A percentile compares a stretch with the other conserved stretches of the same genome.
These are phyloP conservation scores for Mustelus asterias DNA, from an alignment of 2,113 vertebrate species.

Conservation along the genomic window DNA sequence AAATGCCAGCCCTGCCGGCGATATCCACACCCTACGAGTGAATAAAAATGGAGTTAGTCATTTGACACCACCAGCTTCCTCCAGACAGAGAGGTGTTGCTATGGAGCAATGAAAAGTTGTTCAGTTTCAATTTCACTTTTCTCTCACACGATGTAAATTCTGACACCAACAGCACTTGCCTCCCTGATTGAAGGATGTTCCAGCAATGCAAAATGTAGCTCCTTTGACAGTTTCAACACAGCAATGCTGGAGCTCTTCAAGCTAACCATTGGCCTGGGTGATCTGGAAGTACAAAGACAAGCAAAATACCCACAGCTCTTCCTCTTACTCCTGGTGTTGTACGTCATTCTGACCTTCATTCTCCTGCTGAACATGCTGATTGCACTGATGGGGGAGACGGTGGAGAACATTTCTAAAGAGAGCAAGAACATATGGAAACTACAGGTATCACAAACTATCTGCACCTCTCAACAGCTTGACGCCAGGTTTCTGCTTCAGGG, in stretches of 20 bases:
- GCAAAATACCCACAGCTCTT: conserved; percentile 67
- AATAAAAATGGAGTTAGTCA: too few species aligned
- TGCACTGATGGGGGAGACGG: conserved; percentile 67
- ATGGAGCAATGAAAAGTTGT: not conserved
- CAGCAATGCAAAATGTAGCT: conserved; percentile 46
- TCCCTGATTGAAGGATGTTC: conserved; percentile 58
- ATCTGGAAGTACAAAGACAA: conserved; percentile 65
- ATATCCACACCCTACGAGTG: too few species aligned
- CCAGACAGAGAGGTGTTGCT: too few species aligned
- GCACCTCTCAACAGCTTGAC: not conserved
- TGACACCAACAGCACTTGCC: conserved; percentile 56
- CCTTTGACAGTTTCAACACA: conserved; percentile 57
- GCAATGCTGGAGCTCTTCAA: conserved; percentile 66
- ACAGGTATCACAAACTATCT: conserved; percentile 51
- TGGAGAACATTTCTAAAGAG: conserved; percentile 68
- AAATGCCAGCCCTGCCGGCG: too few species aligned
- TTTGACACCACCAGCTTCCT: too few species aligned
- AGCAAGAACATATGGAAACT: conserved; percentile 69
- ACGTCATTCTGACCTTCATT: conserved; percentile 64
- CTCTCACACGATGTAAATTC: not conserved
- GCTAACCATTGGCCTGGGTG: conserved; percentile 67
- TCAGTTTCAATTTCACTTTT: not conserved
- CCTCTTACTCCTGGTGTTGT: conserved; percentile 64
- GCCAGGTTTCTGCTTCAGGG: not conserved
- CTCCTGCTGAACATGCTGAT: conserved; percentile 73